phyloP scores from a whole-genome alignment of 2,888 invertebrate species.

The Hoplodrina ambigua region DNA sequence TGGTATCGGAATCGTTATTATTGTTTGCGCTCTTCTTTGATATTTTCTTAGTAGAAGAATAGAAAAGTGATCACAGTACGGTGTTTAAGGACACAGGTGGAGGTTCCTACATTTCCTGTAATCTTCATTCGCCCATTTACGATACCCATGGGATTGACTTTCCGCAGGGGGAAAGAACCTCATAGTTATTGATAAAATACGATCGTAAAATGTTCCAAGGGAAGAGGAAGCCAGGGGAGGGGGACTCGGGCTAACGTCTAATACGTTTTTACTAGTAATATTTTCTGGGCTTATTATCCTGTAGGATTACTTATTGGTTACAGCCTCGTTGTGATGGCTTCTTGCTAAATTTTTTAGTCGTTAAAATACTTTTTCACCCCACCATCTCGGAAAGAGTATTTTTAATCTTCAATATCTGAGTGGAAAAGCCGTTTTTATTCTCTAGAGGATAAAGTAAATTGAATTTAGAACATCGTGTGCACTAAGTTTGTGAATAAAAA shows the following conservation, averaged over 20 bases:
- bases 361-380: constrained; percentile 14
- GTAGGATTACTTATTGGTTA: constrained; percentile 30
- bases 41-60: background rate
- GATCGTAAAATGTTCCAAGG: constrained; percentile 33
- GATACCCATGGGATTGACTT: constrained; percentile 27
- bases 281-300: constrained; percentile 18
- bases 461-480: too few species aligned
- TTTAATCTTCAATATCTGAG: too few species aligned
- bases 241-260: constrained; percentile 7
- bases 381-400: too few species aligned
- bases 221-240: background rate
- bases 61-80: constrained; percentile 12
- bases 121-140: constrained; percentile 11
- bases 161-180: constrained; percentile 17
- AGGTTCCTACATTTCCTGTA: constrained; percentile 4
- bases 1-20: too few species aligned
- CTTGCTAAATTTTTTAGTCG: constrained; percentile 18
- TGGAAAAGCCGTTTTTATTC: too few species aligned
- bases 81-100: constrained; percentile 22
- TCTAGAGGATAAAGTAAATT: too few species aligned
- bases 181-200: constrained; percentile 60
- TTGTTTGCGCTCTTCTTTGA: background rate
- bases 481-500: too few species aligned
- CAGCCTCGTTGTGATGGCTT: constrained; percentile 2
- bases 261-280: constrained; percentile 41